Evolutionary conservation across 2,888 invertebrate species (phyloP).

Genomic region (Deilephila elpenor): DNA sequence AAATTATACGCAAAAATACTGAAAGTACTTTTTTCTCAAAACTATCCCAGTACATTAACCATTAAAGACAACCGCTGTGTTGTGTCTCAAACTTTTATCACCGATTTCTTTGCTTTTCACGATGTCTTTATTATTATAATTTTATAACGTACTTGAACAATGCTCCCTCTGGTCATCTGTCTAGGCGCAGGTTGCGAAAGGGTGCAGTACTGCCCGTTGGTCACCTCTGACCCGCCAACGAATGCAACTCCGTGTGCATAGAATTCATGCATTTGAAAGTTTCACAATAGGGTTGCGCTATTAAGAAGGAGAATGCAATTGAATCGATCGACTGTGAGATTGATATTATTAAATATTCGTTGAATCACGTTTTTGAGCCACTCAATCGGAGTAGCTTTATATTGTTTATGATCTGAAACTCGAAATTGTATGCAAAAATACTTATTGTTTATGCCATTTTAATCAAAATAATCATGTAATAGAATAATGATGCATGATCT

Average conservation of each 20-base stretch:
- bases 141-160: slow-evolving; percentile 39
- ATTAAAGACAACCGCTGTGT: neutral
- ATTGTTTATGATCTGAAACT: too few relatives aligned
- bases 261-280: slow-evolving; percentile 26
- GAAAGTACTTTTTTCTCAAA: neutral
- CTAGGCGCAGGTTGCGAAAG: slow-evolving; percentile 65
- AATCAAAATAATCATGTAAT: too few relatives aligned
- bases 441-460: too few relatives aligned
- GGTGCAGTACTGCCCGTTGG: slow-evolving; percentile 70
- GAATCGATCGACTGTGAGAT: slow-evolving; percentile 15
- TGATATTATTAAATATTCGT: slow-evolving; percentile 11
- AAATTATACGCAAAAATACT: too few relatives aligned
- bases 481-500: too few relatives aligned
- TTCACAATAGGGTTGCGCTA: slow-evolving; percentile 25
- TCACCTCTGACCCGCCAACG: slow-evolving; percentile 80
- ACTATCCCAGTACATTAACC: neutral
- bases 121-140: slow-evolving; percentile 43
- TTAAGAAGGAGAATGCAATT: slow-evolving; percentile 27
- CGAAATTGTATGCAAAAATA: too few relatives aligned
- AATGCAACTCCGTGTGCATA: slow-evolving; percentile 39
- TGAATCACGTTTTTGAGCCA: neutral
- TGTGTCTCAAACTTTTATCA: slow-evolving; percentile 17
- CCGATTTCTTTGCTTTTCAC: neutral
- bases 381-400: neutral
- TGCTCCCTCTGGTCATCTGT: slow-evolving; percentile 41